Evolutionary conservation across 2,888 invertebrate species (phyloP).

Genomic region (Drosophila stalkeri): DNA sequence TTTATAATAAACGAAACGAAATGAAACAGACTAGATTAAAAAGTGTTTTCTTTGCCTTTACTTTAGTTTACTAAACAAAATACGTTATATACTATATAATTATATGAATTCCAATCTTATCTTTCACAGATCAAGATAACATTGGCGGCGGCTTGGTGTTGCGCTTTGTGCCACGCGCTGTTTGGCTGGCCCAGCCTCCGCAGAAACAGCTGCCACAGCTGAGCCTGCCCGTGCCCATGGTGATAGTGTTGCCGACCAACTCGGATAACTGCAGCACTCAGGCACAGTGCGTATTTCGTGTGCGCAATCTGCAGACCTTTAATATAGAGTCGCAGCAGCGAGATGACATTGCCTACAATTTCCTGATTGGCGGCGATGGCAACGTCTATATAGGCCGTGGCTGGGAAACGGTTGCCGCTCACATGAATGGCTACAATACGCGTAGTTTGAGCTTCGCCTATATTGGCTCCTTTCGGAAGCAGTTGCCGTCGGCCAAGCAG

Average conservation of each 20-base stretch:
- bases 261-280: slow-evolving; percentile 77
- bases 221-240: slow-evolving; percentile 60
- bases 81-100: neutral
- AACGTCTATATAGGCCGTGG: slow-evolving; percentile 90
- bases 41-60: slow-evolving; percentile 4
- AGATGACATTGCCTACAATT: slow-evolving; percentile 91
- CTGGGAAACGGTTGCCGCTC: slow-evolving; percentile 91
- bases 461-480: slow-evolving; percentile 89
- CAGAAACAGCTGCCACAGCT: slow-evolving; percentile 61
- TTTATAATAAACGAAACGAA: slow-evolving; percentile 18
- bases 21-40: neutral
- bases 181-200: slow-evolving; percentile 81
- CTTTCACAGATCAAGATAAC: slow-evolving; percentile 69
- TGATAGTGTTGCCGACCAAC: slow-evolving; percentile 76
- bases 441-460: slow-evolving; percentile 90
- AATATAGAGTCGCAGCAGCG: slow-evolving; percentile 89
- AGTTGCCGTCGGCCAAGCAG: slow-evolving; percentile 86
- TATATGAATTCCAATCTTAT: neutral
- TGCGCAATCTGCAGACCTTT: slow-evolving; percentile 88
- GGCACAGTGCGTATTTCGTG: slow-evolving; percentile 87
- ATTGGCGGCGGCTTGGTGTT: slow-evolving; percentile 76
- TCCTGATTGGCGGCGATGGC: slow-evolving; percentile 92
- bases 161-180: slow-evolving; percentile 72
- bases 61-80: neutral
- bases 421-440: slow-evolving; percentile 88